These are phyloP conservation scores for Phasia obesa DNA, from an alignment of 2,888 invertebrate species.

Conservation along the genomic window DNA sequence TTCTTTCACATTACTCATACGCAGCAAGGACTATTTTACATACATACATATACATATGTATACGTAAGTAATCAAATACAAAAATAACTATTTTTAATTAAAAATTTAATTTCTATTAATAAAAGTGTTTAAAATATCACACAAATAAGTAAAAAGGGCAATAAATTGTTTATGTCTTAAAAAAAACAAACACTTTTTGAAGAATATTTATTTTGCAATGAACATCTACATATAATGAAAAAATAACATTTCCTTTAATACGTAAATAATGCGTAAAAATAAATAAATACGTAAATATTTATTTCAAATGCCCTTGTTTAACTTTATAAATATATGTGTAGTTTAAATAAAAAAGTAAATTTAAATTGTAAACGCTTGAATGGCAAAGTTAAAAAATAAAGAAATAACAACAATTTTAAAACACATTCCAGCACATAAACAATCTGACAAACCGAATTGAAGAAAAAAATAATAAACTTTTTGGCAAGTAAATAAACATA, in stretches of 20 bases:
- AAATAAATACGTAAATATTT: not conserved
- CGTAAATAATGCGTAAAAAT: not conserved
- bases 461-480: conserved; percentile 53
- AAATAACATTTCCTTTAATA: not conserved
- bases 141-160: no score
- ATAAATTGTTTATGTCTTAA: no score
- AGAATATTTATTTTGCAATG: no score
- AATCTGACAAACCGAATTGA: conserved; percentile 17
- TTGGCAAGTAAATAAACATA: conserved; percentile 61
- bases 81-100: no score
- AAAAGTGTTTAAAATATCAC: no score
- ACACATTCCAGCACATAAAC: not conserved
- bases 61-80: no score
- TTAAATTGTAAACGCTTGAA: not conserved
- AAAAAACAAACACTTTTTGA: no score
- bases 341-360: not conserved
- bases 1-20: no score
- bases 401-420: no score
- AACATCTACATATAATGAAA: not conserved
- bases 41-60: no score
- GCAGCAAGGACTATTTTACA: no score
- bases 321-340: not conserved
- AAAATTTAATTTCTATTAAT: no score
- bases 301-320: not conserved
- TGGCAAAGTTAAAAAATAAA: not conserved